phyloP scores from a whole-genome alignment of 2,888 invertebrate species.

The Amaurobius ferox region DNA sequence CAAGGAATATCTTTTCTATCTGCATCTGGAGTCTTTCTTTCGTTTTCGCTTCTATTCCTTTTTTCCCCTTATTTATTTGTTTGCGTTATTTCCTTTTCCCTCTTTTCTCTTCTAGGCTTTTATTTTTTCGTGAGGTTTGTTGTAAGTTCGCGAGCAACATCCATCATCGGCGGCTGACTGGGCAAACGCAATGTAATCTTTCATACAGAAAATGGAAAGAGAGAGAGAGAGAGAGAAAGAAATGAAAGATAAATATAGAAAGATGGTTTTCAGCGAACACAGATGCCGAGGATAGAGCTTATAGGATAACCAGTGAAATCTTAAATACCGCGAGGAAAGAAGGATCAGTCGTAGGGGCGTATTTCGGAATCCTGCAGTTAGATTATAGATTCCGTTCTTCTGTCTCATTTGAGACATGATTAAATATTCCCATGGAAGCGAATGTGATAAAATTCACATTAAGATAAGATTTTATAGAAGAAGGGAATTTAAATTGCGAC shows the following conservation, averaged over 20 bases:
- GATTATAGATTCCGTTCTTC: constrained; percentile 14
- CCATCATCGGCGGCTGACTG: constrained; percentile 60
- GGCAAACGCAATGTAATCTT: constrained; percentile 71
- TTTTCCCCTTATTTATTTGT: constrained; percentile 59
- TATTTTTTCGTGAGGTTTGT: constrained; percentile 66
- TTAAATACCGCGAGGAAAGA: constrained; percentile 57
- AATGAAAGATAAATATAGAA: constrained; percentile 70
- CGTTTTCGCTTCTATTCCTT: constrained; percentile 55
- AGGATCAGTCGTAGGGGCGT: constrained; percentile 5
- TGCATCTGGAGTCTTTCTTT: constrained; percentile 70
- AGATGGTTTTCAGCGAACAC: constrained; percentile 70
- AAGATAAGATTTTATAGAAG: constrained; percentile 36
- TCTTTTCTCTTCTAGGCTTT: constrained; percentile 17
- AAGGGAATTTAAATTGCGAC: constrained; percentile 21
- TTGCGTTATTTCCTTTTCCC: constrained; percentile 35
- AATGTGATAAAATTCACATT: constrained; percentile 35
- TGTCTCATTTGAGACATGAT: neutral
- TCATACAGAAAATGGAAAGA: constrained; percentile 64
- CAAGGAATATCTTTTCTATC: constrained; percentile 64
- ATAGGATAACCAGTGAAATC: constrained; percentile 71
- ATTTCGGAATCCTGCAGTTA: constrained; percentile 10
- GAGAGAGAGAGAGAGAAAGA: constrained; percentile 25
- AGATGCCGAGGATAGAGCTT: constrained; percentile 67
- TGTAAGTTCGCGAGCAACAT: constrained; percentile 59
- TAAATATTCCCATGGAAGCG: constrained; percentile 1